Base-by-base conservation (phyloP, 2,888 invertebrate species). In the Eilema sororculum region DNA sequence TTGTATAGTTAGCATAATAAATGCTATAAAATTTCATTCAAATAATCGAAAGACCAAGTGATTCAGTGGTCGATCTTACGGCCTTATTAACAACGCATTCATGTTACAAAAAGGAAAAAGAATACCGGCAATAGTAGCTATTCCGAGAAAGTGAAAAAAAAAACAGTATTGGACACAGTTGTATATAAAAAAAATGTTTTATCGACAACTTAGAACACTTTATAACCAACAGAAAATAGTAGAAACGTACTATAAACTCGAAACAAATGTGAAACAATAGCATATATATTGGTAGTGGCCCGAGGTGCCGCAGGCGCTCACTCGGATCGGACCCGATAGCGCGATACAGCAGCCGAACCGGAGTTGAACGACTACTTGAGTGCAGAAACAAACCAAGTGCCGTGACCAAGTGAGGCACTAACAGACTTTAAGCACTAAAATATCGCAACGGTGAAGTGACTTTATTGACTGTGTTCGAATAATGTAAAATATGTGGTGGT, bases 381-480 rank as follows among this genome's bases (percentile, higher is more conserved):
- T 52, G 52, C n/a, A 52, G 52, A 52, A 46, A 52, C 52, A 52
- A 52, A 52, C 52, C n/a, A 52, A 52, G 52, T 52, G 52, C 52
- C 52, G 52, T 52, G 52, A 52, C 52, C 52, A 52, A 52, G 2
- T n/a, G n/a, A n/a, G n/a, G n/a, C 9, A n/a, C 52, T 52, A 52
- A 52, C 52, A 52, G 2, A n/a, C 20, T 46, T 46, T 46, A 20
- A 20, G 16, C 8, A n/a, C 20, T 52, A n/a, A n/a, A 52, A 9
- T n/a, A n/a, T 52, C n/a, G n/a, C 52, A 9, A 52, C n/a, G 6
- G 46, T 6, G 46, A 46, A 5, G 46, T 46, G 46, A 20, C 46
- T 46, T 46, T 46, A 46, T 6, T 20, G 52, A 9, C 20, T 8
- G 52, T n/a, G 20, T 52, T n/a, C n/a, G 9, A n/a, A 20, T 20